A percentile compares a stretch with the other conserved stretches of the same genome.
These are phyloP conservation scores for Cabera pusaria DNA, from an alignment of 2,888 invertebrate genomes.

Conservation along the genomic window DNA sequence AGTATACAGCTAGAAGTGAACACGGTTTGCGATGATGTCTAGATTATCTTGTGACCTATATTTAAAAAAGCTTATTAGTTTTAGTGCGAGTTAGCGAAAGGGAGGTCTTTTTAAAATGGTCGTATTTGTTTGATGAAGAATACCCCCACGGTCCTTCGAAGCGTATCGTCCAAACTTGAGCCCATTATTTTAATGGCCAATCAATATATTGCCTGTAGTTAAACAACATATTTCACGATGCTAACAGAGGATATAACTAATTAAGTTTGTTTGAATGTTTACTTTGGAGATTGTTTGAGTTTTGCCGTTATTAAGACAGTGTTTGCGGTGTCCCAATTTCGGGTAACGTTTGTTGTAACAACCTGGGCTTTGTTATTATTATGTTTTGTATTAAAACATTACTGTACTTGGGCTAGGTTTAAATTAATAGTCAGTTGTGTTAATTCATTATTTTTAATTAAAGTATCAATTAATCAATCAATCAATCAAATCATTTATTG, in stretches of 20 bases:
- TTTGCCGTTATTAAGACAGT: conserved; percentile 65
- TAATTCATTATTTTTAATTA: no score
- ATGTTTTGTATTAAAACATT: conserved; percentile 9
- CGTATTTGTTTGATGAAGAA: conserved; percentile 47
- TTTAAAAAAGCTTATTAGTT: no score
- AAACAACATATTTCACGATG: conserved; percentile 63
- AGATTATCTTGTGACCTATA: no score
- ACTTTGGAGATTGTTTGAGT: conserved; percentile 73
- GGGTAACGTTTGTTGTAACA: conserved; percentile 31
- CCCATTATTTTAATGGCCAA: conserved; percentile 74
- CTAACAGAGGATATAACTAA: conserved; percentile 61
- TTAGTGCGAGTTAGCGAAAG: conserved; percentile 20
- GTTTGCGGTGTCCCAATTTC: conserved; percentile 57
- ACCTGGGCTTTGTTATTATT: conserved; percentile 21
- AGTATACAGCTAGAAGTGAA: no score
- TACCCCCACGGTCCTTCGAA: conserved; percentile 57
- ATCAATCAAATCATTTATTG: no score
- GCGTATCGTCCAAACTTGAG: conserved; percentile 62
- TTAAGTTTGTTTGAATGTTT: conserved; percentile 77
- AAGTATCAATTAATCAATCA: no score
- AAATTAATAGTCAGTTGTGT: no score
- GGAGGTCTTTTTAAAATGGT: conserved; percentile 24
- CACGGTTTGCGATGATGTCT: no score
- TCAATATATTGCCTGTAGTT: conserved; percentile 70
- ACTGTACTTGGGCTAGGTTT: no score